Evolutionary conservation across 2,113 vertebrate genomes (phyloP).

Genomic region (Chlorocebus sabaeus): DNA sequence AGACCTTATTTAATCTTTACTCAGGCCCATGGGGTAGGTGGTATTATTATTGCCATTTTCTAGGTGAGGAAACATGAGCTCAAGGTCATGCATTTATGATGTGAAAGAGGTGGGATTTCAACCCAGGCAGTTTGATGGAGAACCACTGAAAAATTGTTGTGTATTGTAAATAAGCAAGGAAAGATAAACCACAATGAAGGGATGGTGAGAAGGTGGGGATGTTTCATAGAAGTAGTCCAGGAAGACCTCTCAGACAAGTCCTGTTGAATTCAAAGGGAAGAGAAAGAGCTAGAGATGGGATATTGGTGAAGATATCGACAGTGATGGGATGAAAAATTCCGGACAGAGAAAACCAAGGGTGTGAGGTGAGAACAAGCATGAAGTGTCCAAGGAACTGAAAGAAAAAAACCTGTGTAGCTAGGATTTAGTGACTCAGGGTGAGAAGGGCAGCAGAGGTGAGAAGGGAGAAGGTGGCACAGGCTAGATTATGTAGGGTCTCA

Average conservation of each 20-base stretch:
- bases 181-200: fast-evolving
- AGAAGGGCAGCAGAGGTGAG: neutral
- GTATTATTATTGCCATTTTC: neutral
- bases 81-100: neutral
- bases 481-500: neutral
- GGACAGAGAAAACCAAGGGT: neutral
- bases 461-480: neutral
- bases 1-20: neutral
- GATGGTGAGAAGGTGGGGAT: too few relatives aligned
- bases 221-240: neutral
- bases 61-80: neutral
- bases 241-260: neutral
- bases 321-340: neutral
- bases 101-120: neutral
- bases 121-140: neutral
- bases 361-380: neutral
- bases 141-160: neutral
- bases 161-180: neutral
- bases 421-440: neutral
- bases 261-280: neutral
- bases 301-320: fast-evolving
- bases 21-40: neutral
- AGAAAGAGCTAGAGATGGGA: neutral
- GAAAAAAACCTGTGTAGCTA: neutral
- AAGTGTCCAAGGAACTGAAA: neutral